Evolutionary conservation across 2,113 vertebrate genomes (phyloP).

Genomic region (Brachirus orientalis): DNA sequence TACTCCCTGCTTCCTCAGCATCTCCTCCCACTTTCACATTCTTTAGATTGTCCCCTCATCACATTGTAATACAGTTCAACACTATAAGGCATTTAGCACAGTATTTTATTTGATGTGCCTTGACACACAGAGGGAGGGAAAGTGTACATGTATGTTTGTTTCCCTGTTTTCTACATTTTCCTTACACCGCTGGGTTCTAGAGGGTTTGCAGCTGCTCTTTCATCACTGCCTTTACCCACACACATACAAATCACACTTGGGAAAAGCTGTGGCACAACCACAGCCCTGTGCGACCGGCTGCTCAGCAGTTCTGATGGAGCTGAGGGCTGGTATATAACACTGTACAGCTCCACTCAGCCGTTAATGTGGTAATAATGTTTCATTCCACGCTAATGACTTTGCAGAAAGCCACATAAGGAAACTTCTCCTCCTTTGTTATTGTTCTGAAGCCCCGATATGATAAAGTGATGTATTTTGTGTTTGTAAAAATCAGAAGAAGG

Average conservation of each 20-base stretch:
- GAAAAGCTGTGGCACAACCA: constrained; percentile 10
- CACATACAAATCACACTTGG: constrained; percentile 38
- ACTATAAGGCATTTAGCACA: neutral
- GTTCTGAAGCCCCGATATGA: no score
- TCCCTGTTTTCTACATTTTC: constrained; percentile 32
- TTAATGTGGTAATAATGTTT: no score
- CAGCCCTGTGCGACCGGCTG: no score
- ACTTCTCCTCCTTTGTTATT: neutral
- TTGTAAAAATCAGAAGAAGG: no score
- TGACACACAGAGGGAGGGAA: neutral
- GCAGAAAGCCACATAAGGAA: neutral
- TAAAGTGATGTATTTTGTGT: no score
- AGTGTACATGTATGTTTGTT: neutral
- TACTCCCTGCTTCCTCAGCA: neutral
- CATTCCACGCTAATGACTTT: neutral
- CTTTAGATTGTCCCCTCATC: constrained; percentile 1
- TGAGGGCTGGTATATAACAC: no score
- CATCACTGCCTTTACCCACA: constrained; percentile 17
- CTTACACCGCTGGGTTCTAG: constrained; percentile 22
- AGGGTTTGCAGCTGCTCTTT: constrained; percentile 27
- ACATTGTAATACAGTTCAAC: constrained; percentile 2
- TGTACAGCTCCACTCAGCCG: no score
- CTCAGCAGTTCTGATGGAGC: no score
- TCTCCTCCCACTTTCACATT: constrained; percentile 12
- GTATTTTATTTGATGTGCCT: neutral